These are phyloP conservation scores for Camelus dromedarius DNA, from an alignment of 2,113 vertebrate genomes.

Conservation along the genomic window DNA sequence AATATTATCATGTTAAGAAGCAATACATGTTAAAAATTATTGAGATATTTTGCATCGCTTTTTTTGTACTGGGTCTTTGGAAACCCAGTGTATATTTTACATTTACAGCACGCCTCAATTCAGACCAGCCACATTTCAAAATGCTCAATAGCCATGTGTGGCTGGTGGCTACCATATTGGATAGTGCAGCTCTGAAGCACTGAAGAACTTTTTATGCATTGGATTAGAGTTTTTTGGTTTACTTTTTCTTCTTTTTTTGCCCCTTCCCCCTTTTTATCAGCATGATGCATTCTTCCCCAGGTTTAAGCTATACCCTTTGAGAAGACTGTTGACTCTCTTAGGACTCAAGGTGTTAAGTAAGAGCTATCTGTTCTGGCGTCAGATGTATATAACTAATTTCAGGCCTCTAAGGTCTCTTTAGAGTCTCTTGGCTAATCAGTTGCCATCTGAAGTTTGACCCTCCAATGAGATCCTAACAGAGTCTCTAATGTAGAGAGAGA, in stretches of 20 bases:
- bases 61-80: not conserved
- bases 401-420: not conserved
- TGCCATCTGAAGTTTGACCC: not conserved
- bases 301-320: not conserved
- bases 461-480: not conserved
- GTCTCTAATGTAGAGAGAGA: not conserved
- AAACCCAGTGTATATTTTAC: not conserved
- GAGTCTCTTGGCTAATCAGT: not conserved
- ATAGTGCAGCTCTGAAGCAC: not conserved
- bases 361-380: not conserved
- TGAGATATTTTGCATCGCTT: not conserved
- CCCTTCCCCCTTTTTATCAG: not conserved
- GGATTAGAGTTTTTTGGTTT: not conserved
- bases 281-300: not conserved
- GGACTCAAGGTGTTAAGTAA: not conserved
- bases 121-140: not conserved
- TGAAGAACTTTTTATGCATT: not conserved
- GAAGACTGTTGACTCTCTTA: not conserved
- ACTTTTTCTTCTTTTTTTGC: not conserved
- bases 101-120: not conserved
- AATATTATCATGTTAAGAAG: not conserved
- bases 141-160: too few relatives aligned
- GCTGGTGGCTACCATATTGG: not conserved
- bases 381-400: fast-evolving
- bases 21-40: not conserved